Base-by-base conservation (phyloP, 1,140 invertebrate genomes). In the Drosophila asahinai region DNA sequence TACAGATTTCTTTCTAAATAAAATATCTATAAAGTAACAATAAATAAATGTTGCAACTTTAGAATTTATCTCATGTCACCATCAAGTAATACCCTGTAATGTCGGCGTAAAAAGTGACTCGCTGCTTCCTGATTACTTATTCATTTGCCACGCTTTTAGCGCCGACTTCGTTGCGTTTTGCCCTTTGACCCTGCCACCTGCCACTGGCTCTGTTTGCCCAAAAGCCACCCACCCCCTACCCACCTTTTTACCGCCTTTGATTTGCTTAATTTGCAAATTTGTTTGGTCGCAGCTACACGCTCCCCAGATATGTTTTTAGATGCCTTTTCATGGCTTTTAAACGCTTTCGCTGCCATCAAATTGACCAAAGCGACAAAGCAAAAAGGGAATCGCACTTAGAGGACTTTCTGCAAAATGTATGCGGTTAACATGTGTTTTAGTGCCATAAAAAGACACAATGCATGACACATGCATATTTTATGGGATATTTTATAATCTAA, bases 401-500 rank as follows among this genome's bases (percentile, higher is more conserved):
- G 67, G 9, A 25, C 17, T 9, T 17, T 15, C 33, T 33, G 48
- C 71, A 76, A 52, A 49, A 43, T 55, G 59, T 67, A 59, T 58
- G 61, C 57, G 63, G 43, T 40, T 86, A 57, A 86, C 83, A 89
- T 87, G 86, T 87, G 83, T 81, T 89, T 87, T 78, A 83, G 84
- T 74, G 68, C 61, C 73, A 89, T 87, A 89, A 87, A 86, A 80
- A 83, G 76, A 75, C 76, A 89, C 77, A 87, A 89, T 81, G 86
- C 86, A 78, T 87, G 74, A 89, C 72, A 71, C 68, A 81, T 89
- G 65, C 81, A 87, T 89, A 90, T 84, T 89, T 89, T 84, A 89
- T 90, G 59, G 86, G 67, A 90, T 90, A 89, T 89, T 89, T 89
- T 89, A 89, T 90, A 89, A 90, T 89, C 86, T 89, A 89, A 89